A percentile compares a stretch with the other conserved stretches of the same genome.
These are phyloP conservation scores for Pachymerium ferrugineum DNA, from an alignment of 2,888 invertebrate genomes.

Conservation along the genomic window DNA sequence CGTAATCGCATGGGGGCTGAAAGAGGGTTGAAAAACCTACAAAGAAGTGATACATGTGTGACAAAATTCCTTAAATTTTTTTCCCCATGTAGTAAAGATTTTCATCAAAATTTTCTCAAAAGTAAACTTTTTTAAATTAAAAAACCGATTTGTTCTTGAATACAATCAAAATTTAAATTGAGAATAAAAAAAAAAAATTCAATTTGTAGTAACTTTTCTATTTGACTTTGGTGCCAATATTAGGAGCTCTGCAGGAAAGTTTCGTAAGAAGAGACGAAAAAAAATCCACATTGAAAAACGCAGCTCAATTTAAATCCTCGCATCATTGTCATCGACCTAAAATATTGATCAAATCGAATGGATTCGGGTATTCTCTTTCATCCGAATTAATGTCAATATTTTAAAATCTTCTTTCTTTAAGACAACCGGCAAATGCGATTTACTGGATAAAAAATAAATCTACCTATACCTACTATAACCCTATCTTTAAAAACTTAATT, in stretches of 20 bases:
- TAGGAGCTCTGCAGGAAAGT: not conserved
- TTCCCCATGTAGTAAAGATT: no score
- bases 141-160: not conserved
- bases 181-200: not conserved
- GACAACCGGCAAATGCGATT: no score
- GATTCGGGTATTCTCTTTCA: not conserved
- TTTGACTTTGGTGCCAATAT: not conserved
- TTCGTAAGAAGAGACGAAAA: not conserved
- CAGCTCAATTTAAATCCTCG: not conserved
- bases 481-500: no score
- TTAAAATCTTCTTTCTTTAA: no score
- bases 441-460: no score
- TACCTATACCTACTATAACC: no score
- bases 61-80: not conserved
- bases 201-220: not conserved
- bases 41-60: not conserved
- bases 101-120: not conserved
- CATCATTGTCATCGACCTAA: not conserved
- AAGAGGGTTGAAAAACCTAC: constrained; percentile 24
- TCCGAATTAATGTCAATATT: not conserved
- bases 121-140: not conserved
- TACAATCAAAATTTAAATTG: not conserved
- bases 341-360: not conserved
- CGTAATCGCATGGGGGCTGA: not conserved
- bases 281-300: not conserved